Conservation (phyloP, 2,113 vertebrate genomes). For the Dicrurus megarhynchus region DNA sequence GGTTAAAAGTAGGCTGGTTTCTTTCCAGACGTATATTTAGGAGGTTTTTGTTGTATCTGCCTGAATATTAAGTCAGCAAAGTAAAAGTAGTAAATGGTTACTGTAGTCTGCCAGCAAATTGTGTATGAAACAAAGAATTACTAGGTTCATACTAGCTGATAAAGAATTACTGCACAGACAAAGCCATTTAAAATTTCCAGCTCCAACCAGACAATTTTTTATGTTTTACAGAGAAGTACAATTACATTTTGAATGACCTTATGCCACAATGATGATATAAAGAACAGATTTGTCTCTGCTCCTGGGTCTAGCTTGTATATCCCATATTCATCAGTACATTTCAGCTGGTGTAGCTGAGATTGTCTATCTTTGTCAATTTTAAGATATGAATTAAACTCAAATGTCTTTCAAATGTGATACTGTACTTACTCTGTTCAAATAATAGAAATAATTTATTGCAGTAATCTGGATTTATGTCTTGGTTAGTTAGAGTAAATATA, state of each 20-base stretch:
- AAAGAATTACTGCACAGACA: slow-evolving; percentile 40
- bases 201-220: slow-evolving; percentile 50
- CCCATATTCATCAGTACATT: slow-evolving; percentile 45
- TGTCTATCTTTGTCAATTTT: slow-evolving; percentile 62
- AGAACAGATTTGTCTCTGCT: slow-evolving; percentile 63
- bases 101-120: slow-evolving; percentile 46
- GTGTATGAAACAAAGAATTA: slow-evolving; percentile 62
- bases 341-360: slow-evolving; percentile 35
- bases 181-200: slow-evolving; percentile 60
- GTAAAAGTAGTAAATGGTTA: slow-evolving; percentile 58
- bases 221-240: slow-evolving; percentile 58
- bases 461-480: slow-evolving; percentile 86
- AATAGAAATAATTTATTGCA: slow-evolving; percentile 82
- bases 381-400: slow-evolving; percentile 65
- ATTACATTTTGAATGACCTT: slow-evolving; percentile 65
- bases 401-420: slow-evolving; percentile 68
- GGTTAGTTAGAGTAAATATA: slow-evolving; percentile 84
- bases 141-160: slow-evolving; percentile 37
- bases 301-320: slow-evolving; percentile 42
- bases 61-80: slow-evolving; percentile 58
- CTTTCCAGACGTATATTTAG: slow-evolving; percentile 33
- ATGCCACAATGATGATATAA: slow-evolving; percentile 64
- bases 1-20: slow-evolving; percentile 53
- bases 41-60: slow-evolving; percentile 40
- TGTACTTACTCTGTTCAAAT: slow-evolving; percentile 69